Evolutionary conservation across 2,888 invertebrate genomes (phyloP).

Genomic region (Mechanitis messenoides): DNA sequence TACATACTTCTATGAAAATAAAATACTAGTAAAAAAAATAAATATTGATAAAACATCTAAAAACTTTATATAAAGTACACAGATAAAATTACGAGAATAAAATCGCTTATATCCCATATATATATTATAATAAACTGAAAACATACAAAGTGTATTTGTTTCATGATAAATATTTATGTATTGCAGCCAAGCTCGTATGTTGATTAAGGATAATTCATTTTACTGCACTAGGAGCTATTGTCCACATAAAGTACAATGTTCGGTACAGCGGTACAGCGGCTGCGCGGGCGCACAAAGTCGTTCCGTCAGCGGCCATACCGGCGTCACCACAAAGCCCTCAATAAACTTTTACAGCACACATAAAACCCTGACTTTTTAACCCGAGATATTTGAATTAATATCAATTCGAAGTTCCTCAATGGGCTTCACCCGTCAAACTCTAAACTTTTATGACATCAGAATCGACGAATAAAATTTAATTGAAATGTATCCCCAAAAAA

Average conservation of each 20-base stretch:
- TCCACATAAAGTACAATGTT: conserved; percentile 19
- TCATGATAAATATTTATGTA: not conserved
- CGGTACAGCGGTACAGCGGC: conserved; percentile 25
- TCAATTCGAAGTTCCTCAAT: conserved; percentile 76
- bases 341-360: conserved; percentile 75
- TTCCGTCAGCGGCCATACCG: conserved; percentile 60
- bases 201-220: conserved; percentile 1
- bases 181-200: not conserved
- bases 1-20: too few species aligned
- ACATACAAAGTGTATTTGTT: too few species aligned
- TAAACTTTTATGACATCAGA: conserved; percentile 74
- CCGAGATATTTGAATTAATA: conserved; percentile 77
- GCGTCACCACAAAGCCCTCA: conserved; percentile 73
- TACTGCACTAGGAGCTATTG: conserved; percentile 14
- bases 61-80: too few species aligned
- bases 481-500: conserved; percentile 71
- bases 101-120: too few species aligned
- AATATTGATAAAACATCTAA: too few species aligned
- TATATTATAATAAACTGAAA: too few species aligned
- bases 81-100: too few species aligned
- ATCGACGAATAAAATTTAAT: conserved; percentile 76
- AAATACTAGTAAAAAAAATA: too few species aligned
- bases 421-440: conserved; percentile 76
- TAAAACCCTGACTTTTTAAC: conserved; percentile 77
- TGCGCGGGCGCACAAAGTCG: conserved; percentile 20